Conservation (phyloP, 2,113 vertebrate species). For the Riparia riparia region DNA sequence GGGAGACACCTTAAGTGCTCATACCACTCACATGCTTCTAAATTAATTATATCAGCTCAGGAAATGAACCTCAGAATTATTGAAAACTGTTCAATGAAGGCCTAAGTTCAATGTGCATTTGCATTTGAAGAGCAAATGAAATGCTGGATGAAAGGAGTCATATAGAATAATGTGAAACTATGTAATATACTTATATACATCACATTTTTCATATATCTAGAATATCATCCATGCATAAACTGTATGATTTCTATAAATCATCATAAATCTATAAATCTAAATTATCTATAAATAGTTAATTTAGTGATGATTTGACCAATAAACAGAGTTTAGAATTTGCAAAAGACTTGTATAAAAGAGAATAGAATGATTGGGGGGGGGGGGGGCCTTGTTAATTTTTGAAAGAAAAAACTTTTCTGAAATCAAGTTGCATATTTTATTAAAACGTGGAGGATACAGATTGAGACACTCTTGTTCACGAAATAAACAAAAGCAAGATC, state of each 20-base stretch:
- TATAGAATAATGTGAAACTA: background rate
- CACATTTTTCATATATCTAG: background rate
- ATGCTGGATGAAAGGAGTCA: background rate
- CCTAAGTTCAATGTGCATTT: background rate
- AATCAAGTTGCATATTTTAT: background rate
- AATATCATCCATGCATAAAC: background rate
- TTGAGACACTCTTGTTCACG: background rate
- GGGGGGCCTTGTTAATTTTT: background rate
- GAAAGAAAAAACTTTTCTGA: background rate
- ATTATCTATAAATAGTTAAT: background rate
- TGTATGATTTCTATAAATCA: background rate
- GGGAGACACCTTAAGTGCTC: background rate
- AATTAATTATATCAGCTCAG: constrained; percentile 32
- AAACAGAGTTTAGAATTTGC: background rate
- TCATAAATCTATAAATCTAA: too few species aligned
- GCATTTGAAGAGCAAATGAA: background rate
- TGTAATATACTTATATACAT: background rate
- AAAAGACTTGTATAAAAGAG: background rate
- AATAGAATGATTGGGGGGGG: background rate
- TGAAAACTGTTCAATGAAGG: background rate
- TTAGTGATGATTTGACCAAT: background rate
- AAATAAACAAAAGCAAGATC: background rate
- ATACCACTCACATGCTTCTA: background rate
- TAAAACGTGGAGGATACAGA: background rate
- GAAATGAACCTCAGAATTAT: constrained; percentile 5